These are phyloP conservation scores for Phymastichus coffea DNA, from an alignment of 1,140 invertebrate genomes.

Conservation along the genomic window DNA sequence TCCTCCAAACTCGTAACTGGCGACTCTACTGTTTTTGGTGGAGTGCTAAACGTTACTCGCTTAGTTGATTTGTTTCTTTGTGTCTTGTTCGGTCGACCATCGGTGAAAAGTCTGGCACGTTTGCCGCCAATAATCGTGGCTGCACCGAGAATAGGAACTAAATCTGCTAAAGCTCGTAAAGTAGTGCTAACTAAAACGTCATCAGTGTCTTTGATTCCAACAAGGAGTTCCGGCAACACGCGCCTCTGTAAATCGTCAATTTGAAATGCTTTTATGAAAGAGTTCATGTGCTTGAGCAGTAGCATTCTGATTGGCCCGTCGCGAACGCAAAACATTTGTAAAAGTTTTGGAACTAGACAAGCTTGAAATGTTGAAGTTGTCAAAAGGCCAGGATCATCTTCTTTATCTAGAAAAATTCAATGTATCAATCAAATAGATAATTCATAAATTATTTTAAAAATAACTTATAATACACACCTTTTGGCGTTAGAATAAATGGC, in stretches of 20 bases:
- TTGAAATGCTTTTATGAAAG: slow-evolving; percentile 69
- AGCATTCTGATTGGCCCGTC: slow-evolving; percentile 73
- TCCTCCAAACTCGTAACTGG: not conserved
- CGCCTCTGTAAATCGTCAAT: slow-evolving; percentile 68
- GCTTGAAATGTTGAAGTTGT: slow-evolving; percentile 65
- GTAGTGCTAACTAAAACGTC: slow-evolving; percentile 78
- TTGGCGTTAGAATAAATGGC: slow-evolving; percentile 73
- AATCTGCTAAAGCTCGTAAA: slow-evolving; percentile 72
- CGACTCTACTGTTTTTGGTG: not conserved
- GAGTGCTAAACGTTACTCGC: slow-evolving; percentile 16
- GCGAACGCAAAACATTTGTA: slow-evolving; percentile 75
- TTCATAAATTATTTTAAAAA: too few species aligned
- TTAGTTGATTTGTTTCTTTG: slow-evolving; percentile 34
- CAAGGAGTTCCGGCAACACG: slow-evolving; percentile 76
- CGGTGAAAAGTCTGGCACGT: slow-evolving; percentile 76
- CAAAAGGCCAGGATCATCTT: slow-evolving; percentile 60
- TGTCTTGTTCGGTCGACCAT: slow-evolving; percentile 68
- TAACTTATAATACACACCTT: slow-evolving; percentile 49
- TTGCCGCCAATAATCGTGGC: slow-evolving; percentile 78
- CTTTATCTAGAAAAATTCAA: slow-evolving; percentile 46
- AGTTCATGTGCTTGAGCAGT: slow-evolving; percentile 70
- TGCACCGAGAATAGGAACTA: slow-evolving; percentile 80
- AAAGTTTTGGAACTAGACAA: slow-evolving; percentile 69
- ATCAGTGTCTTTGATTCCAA: slow-evolving; percentile 80
- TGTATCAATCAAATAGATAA: not conserved